Percentiles rank a stretch among this genome's conserved stretches.
Evolutionary conservation across 1,140 invertebrate genomes (phyloP).

Genomic region (Mactra quadrangularis): DNA sequence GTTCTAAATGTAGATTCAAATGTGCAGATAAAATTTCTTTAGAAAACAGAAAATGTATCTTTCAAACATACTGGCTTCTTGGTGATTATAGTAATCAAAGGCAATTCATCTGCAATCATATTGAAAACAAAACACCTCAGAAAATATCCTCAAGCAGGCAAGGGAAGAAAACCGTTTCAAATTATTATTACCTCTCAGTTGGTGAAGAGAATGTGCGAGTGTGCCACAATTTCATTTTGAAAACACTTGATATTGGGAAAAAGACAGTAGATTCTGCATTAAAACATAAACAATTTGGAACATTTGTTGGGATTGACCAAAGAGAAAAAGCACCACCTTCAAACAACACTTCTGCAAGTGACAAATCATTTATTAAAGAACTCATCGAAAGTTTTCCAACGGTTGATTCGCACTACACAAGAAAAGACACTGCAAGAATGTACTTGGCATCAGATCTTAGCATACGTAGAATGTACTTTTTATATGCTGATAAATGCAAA

Average conservation of each 20-base stretch:
- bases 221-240: conserved; percentile 58
- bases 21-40: conserved; percentile 57
- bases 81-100: conserved; percentile 17
- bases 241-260: conserved; percentile 61
- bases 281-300: conserved; percentile 35
- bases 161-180: conserved; percentile 19
- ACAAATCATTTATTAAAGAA: conserved; percentile 22
- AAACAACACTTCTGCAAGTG: conserved; percentile 54
- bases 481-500: conserved; percentile 63
- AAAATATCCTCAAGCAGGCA: conserved; percentile 15
- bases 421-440: conserved; percentile 52
- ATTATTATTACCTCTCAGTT: conserved; percentile 6
- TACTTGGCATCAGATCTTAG: conserved; percentile 52
- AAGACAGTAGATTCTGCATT: conserved; percentile 35
- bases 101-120: conserved; percentile 42
- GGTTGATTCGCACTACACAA: too few species aligned
- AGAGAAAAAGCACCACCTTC: conserved; percentile 43
- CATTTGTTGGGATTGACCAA: conserved; percentile 47
- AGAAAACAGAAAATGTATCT: conserved; percentile 34
- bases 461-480: conserved; percentile 59
- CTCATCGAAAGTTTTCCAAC: conserved; percentile 66
- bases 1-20: conserved; percentile 47
- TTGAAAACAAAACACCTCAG: conserved; percentile 33
- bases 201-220: conserved; percentile 18
- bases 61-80: conserved; percentile 20